A percentile compares a stretch with the other conserved stretches of the same genome.
Conservation (phyloP, 2,888 invertebrate species). For the Omphaloscelis lunosa region DNA sequence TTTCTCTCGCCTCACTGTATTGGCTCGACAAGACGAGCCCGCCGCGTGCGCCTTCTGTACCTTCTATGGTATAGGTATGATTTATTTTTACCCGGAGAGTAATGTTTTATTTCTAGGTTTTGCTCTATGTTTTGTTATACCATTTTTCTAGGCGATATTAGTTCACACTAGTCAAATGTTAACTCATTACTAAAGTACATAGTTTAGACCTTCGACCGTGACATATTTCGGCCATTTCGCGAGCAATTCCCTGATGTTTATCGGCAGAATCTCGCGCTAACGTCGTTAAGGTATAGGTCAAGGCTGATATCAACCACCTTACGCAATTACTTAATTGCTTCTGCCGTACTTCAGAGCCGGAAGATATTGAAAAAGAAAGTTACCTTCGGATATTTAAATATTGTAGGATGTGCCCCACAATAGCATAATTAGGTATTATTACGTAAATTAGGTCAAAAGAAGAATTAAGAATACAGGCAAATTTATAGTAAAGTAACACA, state of each 20-base stretch:
- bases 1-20: no score
- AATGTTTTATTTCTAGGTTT: background rate
- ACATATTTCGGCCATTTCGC: constrained; percentile 44
- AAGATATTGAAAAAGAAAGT: constrained; percentile 21
- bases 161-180: constrained; percentile 1
- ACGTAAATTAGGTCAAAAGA: background rate
- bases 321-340: constrained; percentile 46
- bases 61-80: background rate
- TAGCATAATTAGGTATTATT: background rate
- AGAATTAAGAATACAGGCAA: background rate
- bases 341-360: background rate
- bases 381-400: constrained; percentile 1
- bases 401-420: background rate
- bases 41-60: no score
- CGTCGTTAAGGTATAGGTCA: constrained; percentile 46
- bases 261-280: constrained; percentile 33
- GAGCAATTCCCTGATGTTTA: constrained; percentile 36
- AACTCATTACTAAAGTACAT: constrained; percentile 21
- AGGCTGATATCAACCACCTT: constrained; percentile 26
- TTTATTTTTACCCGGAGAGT: background rate
- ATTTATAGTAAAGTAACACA: background rate
- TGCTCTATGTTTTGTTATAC: background rate
- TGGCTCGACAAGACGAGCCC: no score
- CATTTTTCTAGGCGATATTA: background rate
- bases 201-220: constrained; percentile 21